These are phyloP conservation scores for Leucophenga montana DNA, from an alignment of 2,888 invertebrate genomes.

Conservation along the genomic window DNA sequence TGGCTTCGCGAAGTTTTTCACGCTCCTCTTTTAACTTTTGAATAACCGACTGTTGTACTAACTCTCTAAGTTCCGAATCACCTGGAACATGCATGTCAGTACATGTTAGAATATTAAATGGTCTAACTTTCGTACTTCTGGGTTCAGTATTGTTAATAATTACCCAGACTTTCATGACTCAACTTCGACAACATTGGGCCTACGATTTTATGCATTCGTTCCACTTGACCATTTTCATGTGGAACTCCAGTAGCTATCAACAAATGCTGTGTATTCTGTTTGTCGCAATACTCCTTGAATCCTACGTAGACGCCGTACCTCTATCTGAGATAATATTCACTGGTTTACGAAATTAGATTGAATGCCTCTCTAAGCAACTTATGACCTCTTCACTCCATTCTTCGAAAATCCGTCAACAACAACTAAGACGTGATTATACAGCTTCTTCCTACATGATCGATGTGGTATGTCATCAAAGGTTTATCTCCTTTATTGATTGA, in stretches of 20 bases:
- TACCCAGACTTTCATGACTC: constrained; percentile 55
- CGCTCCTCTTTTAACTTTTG: too few relatives aligned
- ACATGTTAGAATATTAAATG: constrained; percentile 40
- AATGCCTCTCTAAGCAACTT: too few relatives aligned
- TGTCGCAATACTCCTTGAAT: constrained; percentile 61
- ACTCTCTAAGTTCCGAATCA: too few relatives aligned
- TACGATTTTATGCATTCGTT: constrained; percentile 60
- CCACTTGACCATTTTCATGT: constrained; percentile 65
- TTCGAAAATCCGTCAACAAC: too few relatives aligned
- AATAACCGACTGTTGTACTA: too few relatives aligned
- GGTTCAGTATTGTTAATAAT: constrained; percentile 48
- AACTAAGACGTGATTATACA: too few relatives aligned
- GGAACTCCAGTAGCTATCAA: constrained; percentile 55
- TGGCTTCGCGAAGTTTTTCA: too few relatives aligned
- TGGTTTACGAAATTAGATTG: too few relatives aligned
- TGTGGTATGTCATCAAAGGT: constrained; percentile 20
- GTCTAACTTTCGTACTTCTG: constrained; percentile 34
- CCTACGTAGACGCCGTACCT: constrained; percentile 65
- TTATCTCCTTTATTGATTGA: constrained; percentile 32
- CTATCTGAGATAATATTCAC: constrained; percentile 47
- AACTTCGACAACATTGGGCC: constrained; percentile 64
- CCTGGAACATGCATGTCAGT: constrained; percentile 30
- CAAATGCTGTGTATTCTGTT: constrained; percentile 53
- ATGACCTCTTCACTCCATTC: too few relatives aligned
- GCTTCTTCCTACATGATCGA: not conserved